Conservation (phyloP, 2,113 vertebrate genomes). For the Fregata magnificens region DNA sequence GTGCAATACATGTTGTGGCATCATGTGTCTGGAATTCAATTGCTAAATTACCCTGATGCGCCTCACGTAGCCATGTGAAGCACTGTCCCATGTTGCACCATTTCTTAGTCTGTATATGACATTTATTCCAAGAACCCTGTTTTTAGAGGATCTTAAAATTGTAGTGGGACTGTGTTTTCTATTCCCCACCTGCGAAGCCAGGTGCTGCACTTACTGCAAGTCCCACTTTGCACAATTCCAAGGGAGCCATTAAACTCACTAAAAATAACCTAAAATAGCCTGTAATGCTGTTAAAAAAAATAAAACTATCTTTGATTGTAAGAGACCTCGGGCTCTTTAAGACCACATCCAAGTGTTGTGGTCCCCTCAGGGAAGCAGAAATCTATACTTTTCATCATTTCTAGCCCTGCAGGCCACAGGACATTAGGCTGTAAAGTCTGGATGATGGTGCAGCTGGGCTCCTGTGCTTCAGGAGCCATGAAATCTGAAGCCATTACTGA, state of each 20-base stretch:
- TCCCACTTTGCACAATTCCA: neutral
- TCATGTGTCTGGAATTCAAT: neutral
- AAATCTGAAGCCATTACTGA: neutral
- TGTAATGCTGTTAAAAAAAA: neutral
- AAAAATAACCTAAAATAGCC: neutral
- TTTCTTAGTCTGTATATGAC: neutral
- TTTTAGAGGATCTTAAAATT: neutral
- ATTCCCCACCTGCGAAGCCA: neutral
- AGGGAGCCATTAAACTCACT: neutral
- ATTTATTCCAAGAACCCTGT: neutral
- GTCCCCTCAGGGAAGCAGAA: neutral
- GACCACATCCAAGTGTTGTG: neutral
- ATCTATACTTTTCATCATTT: neutral
- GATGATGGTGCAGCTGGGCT: slow-evolving; percentile 7
- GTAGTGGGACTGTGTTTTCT: neutral
- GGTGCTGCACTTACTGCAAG: neutral
- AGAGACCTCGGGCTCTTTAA: slow-evolving; percentile 3
- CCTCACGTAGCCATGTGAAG: neutral
- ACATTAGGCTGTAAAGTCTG: neutral
- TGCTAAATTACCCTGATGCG: neutral
- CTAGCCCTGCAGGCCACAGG: neutral
- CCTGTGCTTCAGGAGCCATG: neutral
- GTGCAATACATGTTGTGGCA: neutral
- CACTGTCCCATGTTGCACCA: neutral
- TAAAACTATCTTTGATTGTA: slow-evolving; percentile 2